Conservation (phyloP, 2,888 invertebrate genomes). For the Drosophila quinaria region DNA sequence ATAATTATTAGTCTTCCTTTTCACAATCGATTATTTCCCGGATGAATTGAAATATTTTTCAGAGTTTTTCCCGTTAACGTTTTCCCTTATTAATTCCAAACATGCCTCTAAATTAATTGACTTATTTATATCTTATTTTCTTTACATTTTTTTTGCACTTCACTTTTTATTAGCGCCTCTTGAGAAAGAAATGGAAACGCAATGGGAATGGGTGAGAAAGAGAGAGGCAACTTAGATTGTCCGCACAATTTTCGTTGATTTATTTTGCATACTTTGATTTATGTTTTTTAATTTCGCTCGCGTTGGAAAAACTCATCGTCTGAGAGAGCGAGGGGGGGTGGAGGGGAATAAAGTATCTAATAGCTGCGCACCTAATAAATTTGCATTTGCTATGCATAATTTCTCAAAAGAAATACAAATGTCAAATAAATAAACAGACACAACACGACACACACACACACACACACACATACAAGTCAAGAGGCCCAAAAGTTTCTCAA, state of each 20-base stretch:
- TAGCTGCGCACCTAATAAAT: constrained; percentile 74
- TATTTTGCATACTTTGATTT: constrained; percentile 74
- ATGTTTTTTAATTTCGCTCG: constrained; percentile 70
- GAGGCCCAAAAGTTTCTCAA: constrained; percentile 24
- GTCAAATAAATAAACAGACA: constrained; percentile 51
- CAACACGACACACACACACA: constrained; percentile 19
- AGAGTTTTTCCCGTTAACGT: neutral
- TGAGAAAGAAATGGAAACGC: neutral
- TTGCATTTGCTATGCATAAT: constrained; percentile 77
- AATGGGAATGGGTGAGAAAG: neutral
- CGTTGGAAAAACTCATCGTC: constrained; percentile 38
- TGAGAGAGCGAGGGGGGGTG: neutral
- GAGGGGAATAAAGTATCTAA: constrained; percentile 18
- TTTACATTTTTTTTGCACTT: constrained; percentile 39
- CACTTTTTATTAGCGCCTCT: constrained; percentile 31
- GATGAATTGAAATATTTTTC: constrained; percentile 19
- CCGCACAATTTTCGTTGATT: constrained; percentile 67
- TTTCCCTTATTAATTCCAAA: constrained; percentile 38
- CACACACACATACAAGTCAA: constrained; percentile 9
- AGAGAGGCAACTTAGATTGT: constrained; percentile 19
- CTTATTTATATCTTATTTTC: constrained; percentile 42
- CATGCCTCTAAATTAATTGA: constrained; percentile 61
- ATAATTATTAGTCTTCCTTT: constrained; percentile 1
- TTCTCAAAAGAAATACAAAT: constrained; percentile 51
- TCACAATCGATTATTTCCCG: constrained; percentile 2